Evolutionary conservation across 2,888 invertebrate genomes (phyloP), one percentile per base, ranked within the genome.

Genomic region (Caradrina kadenii): DNA sequence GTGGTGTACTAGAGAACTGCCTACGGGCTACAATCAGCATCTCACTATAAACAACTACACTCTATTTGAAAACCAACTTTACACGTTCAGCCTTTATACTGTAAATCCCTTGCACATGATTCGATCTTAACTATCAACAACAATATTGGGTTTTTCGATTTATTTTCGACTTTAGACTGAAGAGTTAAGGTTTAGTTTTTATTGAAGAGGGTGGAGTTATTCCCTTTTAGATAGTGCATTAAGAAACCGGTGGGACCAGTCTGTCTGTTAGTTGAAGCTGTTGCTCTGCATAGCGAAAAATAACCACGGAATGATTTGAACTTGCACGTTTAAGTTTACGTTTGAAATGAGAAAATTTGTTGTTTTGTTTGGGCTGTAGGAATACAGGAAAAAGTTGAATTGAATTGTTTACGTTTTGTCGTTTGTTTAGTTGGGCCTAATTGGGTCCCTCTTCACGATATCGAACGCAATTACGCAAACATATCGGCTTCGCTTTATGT

Each of bases 161-260:
- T 0, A 69, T 48, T 60, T 65, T 58, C n/a, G 49, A 64, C 68
- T 60, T 61, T 79, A 65, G 15, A 45, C 0, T 6, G 1, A 42
- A 21, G 0, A 1, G 6, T 50, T 81, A 88, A 77, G 70, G 85
- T 79, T 45, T 17, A 19, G 39, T 81, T 87, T 88, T 2, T 21
- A n/a, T 50, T 77, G 56, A 8, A 11, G 1, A 6, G 3, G 6
- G 11, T 26, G 6, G 17, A 64, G 67, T 79, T 85, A 73, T 50
- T 82, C 42, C 80, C 59, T 90, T 93, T 87, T 70, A 48, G 63
- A 67, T 52, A 31, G 64, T 58, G 42, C 22, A 31, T 0, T 3
- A 22, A 6, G 63, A 88, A 93, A 94, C 94, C 94, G 93, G 94
- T 93, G 87, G 80, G 87, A 93, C 94, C 90, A 88, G 92, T 90